Evolutionary conservation across 2,797 vertebrate species (phyloP), one percentile per base, ranked within the genome.

Genomic region (Lithobates sylvaticus): DNA sequence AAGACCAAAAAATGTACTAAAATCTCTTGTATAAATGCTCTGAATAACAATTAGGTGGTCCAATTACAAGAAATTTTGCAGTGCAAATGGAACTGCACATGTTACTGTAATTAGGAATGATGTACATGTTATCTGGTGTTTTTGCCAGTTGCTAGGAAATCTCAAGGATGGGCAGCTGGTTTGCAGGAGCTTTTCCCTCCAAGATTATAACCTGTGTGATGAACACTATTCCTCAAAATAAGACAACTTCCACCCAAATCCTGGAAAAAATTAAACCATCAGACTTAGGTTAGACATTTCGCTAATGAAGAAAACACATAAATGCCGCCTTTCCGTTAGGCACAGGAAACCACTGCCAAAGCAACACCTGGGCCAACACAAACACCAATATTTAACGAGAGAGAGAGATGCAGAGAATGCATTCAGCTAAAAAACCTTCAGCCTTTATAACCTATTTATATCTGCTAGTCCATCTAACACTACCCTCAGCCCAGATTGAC

Each of bases 91-190:
- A 67, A 67, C 1, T 26, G n/a, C 26, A 29, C 26, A 27, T 65
- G 26, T 27, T 67, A 3, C 9, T 67, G 64, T 27, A 67, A 29
- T 26, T 67, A 27, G 64, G 64, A 67, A 67, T 26, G 12, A 15
- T 67, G 64, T 67, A 15, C 26, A 67, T 67, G 26, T 67, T 67
- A 67, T 27, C n/a, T 67, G 26, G 9, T 67, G 64, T 67, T 67
- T 67, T 67, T 27, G n/a, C 64, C 64, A 67, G 64, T 67, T 67
- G 64, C 64, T 67, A 67, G 26, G 64, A 67, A 67, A 67, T 67
- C 26, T 12, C 0, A 29, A 67, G 26, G 64, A 26, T 67, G 64
- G 26, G 64, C 64, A 27, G 64, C 64, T 27, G 64, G 64, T 67
- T 26, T n/a, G 61, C 61, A 7, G 61, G 9, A 64, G 61, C n/a